A percentile compares a stretch with the other conserved stretches of the same genome.
Conservation (phyloP, 2,888 invertebrate species). For the Mythimna lalbum region DNA sequence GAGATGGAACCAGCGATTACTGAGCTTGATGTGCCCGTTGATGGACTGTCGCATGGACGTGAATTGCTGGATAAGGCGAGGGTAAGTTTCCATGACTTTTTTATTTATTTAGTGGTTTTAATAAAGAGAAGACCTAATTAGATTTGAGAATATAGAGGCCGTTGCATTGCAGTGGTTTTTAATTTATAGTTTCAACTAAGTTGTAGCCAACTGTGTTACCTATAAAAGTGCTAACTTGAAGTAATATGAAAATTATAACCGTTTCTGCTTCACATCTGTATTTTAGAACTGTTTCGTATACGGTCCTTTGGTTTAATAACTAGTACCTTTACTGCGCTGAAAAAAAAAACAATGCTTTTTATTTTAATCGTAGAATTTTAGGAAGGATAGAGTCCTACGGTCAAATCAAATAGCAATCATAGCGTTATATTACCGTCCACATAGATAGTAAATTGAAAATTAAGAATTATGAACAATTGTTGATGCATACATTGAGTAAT, state of each 20-base stretch:
- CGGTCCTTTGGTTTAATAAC: too few relatives aligned
- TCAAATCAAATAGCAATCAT: too few relatives aligned
- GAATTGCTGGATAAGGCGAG: slow-evolving; percentile 94
- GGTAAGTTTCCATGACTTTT: slow-evolving; percentile 82
- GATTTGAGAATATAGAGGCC: background rate
- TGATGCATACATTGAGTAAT: background rate
- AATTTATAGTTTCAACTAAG: background rate
- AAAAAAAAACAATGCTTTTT: too few relatives aligned
- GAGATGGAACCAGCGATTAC: slow-evolving; percentile 95
- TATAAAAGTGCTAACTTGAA: background rate
- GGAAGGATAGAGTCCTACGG: too few relatives aligned
- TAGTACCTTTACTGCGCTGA: too few relatives aligned
- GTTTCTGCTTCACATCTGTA: background rate
- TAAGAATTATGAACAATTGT: background rate
- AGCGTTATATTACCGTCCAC: too few relatives aligned
- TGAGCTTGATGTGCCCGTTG: slow-evolving; percentile 94
- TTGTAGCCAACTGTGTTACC: background rate
- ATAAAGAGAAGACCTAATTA: background rate
- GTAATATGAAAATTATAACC: background rate
- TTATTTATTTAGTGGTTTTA: background rate
- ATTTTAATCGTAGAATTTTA: too few relatives aligned
- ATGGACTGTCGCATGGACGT: slow-evolving; percentile 93
- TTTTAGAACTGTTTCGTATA: too few relatives aligned
- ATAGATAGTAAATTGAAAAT: too few relatives aligned
- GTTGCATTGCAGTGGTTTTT: background rate